Conservation (phyloP, 2,888 invertebrate genomes). For the Leptothorax acervorum region DNA sequence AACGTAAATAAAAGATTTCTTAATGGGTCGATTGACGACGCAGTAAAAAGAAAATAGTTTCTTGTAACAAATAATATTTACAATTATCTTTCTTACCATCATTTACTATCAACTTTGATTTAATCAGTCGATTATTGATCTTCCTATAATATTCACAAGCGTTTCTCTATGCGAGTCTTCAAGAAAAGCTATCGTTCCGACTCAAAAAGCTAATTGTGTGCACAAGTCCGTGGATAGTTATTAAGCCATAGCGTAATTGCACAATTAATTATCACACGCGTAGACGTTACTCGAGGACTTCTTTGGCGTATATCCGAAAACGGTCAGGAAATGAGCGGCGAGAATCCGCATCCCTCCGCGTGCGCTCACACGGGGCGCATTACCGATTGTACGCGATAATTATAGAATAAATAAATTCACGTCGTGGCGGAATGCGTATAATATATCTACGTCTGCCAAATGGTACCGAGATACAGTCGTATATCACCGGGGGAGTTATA, state of each 20-base stretch:
- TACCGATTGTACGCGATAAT: constrained; percentile 85
- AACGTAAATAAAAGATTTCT: not conserved
- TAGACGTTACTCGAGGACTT: constrained; percentile 48
- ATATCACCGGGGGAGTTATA: constrained; percentile 85
- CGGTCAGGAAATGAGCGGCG: constrained; percentile 63
- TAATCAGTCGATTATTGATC: not conserved
- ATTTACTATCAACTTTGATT: not conserved
- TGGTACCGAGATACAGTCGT: constrained; percentile 85
- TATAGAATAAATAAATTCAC: constrained; percentile 86
- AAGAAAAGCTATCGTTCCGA: not conserved
- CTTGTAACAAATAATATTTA: not conserved
- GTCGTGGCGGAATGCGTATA: constrained; percentile 84
- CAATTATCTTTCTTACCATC: not conserved
- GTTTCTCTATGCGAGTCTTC: not conserved
- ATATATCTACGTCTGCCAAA: constrained; percentile 86
- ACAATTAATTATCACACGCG: constrained; percentile 56
- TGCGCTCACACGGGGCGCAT: constrained; percentile 67
- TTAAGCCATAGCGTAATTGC: constrained; percentile 51
- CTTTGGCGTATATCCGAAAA: constrained; percentile 64
- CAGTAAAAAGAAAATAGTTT: not conserved
- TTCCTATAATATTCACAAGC: not conserved
- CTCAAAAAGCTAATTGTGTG: not conserved
- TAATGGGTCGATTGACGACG: not conserved
- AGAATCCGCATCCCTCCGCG: constrained; percentile 56
- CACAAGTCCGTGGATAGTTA: constrained; percentile 25